Evolutionary conservation across 2,113 vertebrate genomes (phyloP), one percentile per base, ranked within the genome.

Genomic region (Thamnaconus septentrionalis): DNA sequence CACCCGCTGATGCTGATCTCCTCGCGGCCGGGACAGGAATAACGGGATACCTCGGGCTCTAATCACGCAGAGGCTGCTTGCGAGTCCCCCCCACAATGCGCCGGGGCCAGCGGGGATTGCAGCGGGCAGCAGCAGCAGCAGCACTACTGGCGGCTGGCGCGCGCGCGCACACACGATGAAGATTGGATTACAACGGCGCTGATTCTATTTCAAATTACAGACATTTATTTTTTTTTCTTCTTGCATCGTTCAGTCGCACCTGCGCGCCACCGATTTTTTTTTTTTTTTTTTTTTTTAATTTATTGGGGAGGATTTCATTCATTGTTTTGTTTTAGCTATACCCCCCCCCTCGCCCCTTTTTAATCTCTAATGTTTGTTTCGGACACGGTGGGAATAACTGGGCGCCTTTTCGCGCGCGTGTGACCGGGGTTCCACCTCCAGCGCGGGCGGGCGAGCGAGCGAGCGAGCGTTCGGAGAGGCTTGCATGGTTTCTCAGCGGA

Each of bases 171-270:
- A 73, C 84, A 78, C 77, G 64, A 66, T 64, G 85, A 85, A 79
- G 78, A 85, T 71, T 89, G 88, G 88, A 90, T 90, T 90, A 90
- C 83, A 84, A 71, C 79, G 68, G 63, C 74, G 55, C 76, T 85
- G 83, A 79, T 76, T 75, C 64, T 66, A 57, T 59, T 31, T 31
- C 18, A 31, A 31, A 31, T 31, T 31, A 31, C 18, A 31, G 18
- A 31, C 18, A 31, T 31, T 31, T 31, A 31, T 31, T 31, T 31
- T 31, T 31, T 31, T 31, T 31, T 31, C 18, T 31, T 31, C 18
- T 31, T 31, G 18, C 18, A 31, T 31, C 18, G 18, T 31, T 31
- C 18, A 31, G 18, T 31, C 18, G 18, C 18, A 31, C 18, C 18
- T 31, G 18, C 18, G 18, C 18, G 18, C 18, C 2, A 31, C 18